A percentile compares a stretch with the other conserved stretches of the same genome.
Evolutionary conservation across 30 jellyfish, hydroid and myxozoan genomes (phyloP).

Genomic region (Aurelia aurita): DNA sequence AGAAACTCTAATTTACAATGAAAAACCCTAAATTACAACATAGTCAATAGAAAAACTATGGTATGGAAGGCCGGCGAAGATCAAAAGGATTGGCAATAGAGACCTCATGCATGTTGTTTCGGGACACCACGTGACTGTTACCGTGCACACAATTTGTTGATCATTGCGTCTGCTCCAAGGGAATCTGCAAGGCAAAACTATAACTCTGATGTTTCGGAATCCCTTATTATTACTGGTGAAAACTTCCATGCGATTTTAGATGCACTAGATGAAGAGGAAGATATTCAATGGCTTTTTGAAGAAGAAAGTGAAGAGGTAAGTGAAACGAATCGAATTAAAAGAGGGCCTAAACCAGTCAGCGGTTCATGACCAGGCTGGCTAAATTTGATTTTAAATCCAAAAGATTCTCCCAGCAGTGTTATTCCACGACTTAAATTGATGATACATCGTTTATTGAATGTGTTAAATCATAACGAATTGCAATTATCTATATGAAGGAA

Average conservation of each 20-base stretch:
- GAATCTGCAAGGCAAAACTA: constrained; percentile 12
- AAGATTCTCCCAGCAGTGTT: constrained; percentile 1
- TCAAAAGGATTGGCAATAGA: too few relatives aligned
- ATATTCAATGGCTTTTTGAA: constrained; percentile 11
- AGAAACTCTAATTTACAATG: too few relatives aligned
- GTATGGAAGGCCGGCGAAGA: too few relatives aligned
- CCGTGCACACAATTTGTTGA: constrained; percentile 8
- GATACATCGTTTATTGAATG: too few relatives aligned
- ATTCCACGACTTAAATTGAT: too few relatives aligned
- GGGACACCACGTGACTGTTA: too few relatives aligned
- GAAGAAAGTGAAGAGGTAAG: constrained; percentile 17
- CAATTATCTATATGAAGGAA: too few relatives aligned
- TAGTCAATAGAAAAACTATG: too few relatives aligned
- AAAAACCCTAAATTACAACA: too few relatives aligned
- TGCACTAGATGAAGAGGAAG: constrained; percentile 31
- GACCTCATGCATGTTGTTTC: too few relatives aligned
- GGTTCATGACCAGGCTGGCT: constrained; percentile 6
- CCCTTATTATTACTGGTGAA: constrained; percentile 19
- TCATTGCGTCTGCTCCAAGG: constrained; percentile 35
- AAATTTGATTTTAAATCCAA: constrained; percentile 10
- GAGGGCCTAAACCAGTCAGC: background rate
- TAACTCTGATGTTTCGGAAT: constrained; percentile 26
- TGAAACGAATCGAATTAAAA: constrained; percentile 18
- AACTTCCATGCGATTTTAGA: constrained; percentile 18
- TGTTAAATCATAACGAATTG: too few relatives aligned